Evolutionary conservation across 2,113 vertebrate species (phyloP).

Genomic region (Anseranas semipalmata): DNA sequence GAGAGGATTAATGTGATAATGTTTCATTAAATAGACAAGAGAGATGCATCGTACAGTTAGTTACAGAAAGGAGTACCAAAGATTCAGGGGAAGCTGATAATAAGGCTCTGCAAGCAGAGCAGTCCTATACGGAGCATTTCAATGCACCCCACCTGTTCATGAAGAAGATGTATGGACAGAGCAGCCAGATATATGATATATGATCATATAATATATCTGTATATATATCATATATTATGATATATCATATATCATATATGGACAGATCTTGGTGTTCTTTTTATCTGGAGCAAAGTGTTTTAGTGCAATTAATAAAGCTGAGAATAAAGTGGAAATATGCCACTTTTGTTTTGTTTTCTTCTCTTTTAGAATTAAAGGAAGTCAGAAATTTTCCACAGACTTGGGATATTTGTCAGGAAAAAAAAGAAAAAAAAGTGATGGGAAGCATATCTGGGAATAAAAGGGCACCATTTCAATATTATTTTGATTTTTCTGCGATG

Average conservation of each 20-base stretch:
- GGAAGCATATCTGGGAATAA: not conserved
- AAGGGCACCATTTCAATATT: not conserved
- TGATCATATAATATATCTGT: no score
- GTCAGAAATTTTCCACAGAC: not conserved
- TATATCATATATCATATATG: no score
- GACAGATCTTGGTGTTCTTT: not conserved
- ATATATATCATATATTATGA: no score
- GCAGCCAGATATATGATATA: no score
- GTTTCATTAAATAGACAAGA: constrained; percentile 16
- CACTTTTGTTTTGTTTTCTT: not conserved
- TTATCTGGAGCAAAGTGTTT: constrained; percentile 6
- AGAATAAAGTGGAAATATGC: not conserved
- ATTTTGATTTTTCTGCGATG: not conserved
- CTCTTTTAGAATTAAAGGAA: not conserved
- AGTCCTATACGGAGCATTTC: not conserved
- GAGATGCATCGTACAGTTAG: not conserved
- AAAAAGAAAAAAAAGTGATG: not conserved
- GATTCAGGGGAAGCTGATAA: not conserved
- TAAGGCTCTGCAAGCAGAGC: not conserved
- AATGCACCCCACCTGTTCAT: not conserved
- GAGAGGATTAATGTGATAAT: not conserved
- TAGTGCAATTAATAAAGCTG: constrained; percentile 22
- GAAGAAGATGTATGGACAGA: not conserved
- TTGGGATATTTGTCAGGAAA: not conserved
- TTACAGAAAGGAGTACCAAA: not conserved